A percentile compares a stretch with the other conserved stretches of the same genome.
Conservation (phyloP, 2,113 vertebrate species). For the Elephantulus edwardii region DNA sequence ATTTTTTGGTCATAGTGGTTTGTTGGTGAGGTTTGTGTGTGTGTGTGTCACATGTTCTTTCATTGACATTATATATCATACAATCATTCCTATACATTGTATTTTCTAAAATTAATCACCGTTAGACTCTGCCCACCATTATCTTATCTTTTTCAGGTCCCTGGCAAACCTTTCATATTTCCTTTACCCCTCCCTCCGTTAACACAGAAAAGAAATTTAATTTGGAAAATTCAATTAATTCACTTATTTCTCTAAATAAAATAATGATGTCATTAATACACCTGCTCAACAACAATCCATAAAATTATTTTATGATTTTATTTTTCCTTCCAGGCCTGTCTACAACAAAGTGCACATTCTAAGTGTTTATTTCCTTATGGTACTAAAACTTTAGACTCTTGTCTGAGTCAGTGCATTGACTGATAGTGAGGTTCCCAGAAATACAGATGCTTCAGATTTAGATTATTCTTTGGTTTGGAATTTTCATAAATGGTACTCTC, state of each 20-base stretch:
- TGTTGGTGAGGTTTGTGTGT: too few relatives aligned
- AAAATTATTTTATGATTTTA: neutral
- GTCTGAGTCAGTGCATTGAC: neutral
- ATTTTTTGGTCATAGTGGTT: too few relatives aligned
- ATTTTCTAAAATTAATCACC: too few relatives aligned
- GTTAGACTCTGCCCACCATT: too few relatives aligned
- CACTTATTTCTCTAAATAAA: neutral
- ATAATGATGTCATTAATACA: neutral
- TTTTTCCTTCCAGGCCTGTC: neutral
- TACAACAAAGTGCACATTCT: neutral
- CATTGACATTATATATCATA: too few relatives aligned
- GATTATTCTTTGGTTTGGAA: neutral
- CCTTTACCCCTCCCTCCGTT: too few relatives aligned
- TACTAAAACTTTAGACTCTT: neutral
- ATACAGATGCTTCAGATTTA: neutral
- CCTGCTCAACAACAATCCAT: neutral
- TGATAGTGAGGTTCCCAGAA: neutral
- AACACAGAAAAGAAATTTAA: neutral
- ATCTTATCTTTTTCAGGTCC: too few relatives aligned
- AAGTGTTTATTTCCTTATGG: neutral
- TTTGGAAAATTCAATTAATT: neutral
- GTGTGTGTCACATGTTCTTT: too few relatives aligned
- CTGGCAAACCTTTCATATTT: too few relatives aligned
- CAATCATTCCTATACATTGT: too few relatives aligned
- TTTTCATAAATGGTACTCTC: neutral